Conservation (phyloP, 2,888 invertebrate species). For the Ecdyonurus torrentis region DNA sequence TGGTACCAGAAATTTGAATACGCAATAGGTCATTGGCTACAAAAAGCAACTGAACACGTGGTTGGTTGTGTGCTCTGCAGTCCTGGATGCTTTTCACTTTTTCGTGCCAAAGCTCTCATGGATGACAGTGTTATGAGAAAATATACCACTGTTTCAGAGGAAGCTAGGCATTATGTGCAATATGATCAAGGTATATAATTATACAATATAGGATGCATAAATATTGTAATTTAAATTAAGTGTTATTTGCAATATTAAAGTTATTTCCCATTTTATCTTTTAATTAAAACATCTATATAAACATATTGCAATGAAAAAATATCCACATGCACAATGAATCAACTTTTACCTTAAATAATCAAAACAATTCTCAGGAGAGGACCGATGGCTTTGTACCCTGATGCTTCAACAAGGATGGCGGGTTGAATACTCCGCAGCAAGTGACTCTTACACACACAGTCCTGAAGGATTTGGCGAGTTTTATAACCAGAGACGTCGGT, state of each 20-base stretch:
- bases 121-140: conserved; percentile 35
- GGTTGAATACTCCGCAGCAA: conserved; percentile 28
- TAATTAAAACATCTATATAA: background rate
- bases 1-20: conserved; percentile 40
- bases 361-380: conserved; percentile 15
- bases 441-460: conserved; percentile 26
- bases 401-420: conserved; percentile 32
- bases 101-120: conserved; percentile 34
- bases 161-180: conserved; percentile 23
- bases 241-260: background rate
- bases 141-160: conserved; percentile 29
- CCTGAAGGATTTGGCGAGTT: conserved; percentile 36
- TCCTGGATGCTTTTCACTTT: conserved; percentile 38
- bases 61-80: conserved; percentile 36
- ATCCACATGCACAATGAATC: background rate
- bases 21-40: conserved; percentile 37
- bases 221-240: background rate
- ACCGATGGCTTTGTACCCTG: conserved; percentile 36
- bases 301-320: conserved; percentile 5
- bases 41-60: conserved; percentile 36
- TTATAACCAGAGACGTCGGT: conserved; percentile 35
- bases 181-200: conserved; percentile 30
- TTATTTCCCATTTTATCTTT: background rate
- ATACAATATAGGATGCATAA: background rate
- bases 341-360: background rate